Percentiles rank a stretch among this genome's conserved stretches.
These are phyloP conservation scores for Zeus faber DNA, from an alignment of 2,113 vertebrate species.

Conservation along the genomic window DNA sequence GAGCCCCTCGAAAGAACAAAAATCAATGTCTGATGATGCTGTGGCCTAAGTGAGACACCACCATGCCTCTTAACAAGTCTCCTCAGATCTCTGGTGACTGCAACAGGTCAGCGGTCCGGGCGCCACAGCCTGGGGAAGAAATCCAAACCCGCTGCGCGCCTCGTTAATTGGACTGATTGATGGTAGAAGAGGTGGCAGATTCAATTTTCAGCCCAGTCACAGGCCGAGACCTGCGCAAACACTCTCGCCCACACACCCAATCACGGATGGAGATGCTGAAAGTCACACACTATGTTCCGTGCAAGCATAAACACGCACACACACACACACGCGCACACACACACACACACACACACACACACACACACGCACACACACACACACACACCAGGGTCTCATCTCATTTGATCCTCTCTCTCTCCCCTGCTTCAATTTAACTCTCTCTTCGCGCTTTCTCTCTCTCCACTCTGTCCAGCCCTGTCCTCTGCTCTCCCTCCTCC, in stretches of 20 bases:
- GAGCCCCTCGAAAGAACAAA: background rate
- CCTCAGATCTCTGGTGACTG: conserved; percentile 37
- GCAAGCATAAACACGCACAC: background rate
- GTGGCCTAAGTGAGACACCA: conserved; percentile 16
- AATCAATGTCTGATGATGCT: no score
- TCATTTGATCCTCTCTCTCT: background rate
- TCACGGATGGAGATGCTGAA: background rate
- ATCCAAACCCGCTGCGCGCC: conserved; percentile 9
- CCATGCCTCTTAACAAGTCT: conserved; percentile 44
- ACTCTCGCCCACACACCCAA: background rate
- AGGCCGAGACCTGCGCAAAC: background rate
- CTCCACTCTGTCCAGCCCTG: background rate
- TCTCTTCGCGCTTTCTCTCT: background rate
- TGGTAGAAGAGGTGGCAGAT: conserved; percentile 4
- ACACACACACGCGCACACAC: conserved; percentile 6
- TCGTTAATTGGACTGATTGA: conserved; percentile 27
- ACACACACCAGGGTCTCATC: conserved; percentile 4
- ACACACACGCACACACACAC: conserved; percentile 2
- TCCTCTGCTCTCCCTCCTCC: background rate
- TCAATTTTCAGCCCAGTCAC: conserved; percentile 5
- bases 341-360: conserved; percentile 8
- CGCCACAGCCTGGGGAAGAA: background rate
- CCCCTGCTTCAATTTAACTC: background rate
- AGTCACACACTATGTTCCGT: background rate
- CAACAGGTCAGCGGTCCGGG: conserved; percentile 26